These are phyloP conservation scores for Erithacus rubecula DNA, from an alignment of 2,797 vertebrate genomes.

Conservation along the genomic window DNA sequence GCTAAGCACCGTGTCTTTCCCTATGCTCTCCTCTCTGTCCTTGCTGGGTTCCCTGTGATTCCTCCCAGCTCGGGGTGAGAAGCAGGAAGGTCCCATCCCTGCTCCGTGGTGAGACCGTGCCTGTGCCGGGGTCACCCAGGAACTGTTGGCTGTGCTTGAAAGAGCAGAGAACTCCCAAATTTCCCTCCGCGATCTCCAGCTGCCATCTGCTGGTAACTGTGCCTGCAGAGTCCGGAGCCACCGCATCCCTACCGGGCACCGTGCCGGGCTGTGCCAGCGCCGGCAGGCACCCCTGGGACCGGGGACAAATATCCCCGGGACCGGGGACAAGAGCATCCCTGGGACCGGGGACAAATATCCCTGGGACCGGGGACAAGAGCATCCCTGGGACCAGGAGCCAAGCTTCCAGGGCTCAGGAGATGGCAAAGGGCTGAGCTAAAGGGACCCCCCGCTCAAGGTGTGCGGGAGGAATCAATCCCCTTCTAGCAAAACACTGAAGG, in stretches of 20 bases:
- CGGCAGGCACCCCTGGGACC: not conserved
- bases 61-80: fast-evolving
- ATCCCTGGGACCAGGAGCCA: no score
- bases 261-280: not conserved
- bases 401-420: fast-evolving
- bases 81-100: fast-evolving
- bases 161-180: fast-evolving
- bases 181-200: conserved; percentile 41
- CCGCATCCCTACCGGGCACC: not conserved
- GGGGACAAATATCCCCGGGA: not conserved
- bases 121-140: not conserved
- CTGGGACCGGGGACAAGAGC: no score
- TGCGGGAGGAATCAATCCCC: fast-evolving
- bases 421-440: not conserved
- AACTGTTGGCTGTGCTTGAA: not conserved
- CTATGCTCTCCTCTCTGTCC: not conserved
- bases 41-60: not conserved
- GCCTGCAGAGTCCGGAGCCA: fast-evolving
- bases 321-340: no score
- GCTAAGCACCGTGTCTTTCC: fast-evolving
- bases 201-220: conserved; percentile 64
- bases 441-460: not conserved
- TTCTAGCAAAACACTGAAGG: not conserved
- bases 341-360: no score
- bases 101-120: fast-evolving